These are phyloP conservation scores for Drosophila obscura DNA, from an alignment of 1,140 invertebrate genomes.

Conservation along the genomic window DNA sequence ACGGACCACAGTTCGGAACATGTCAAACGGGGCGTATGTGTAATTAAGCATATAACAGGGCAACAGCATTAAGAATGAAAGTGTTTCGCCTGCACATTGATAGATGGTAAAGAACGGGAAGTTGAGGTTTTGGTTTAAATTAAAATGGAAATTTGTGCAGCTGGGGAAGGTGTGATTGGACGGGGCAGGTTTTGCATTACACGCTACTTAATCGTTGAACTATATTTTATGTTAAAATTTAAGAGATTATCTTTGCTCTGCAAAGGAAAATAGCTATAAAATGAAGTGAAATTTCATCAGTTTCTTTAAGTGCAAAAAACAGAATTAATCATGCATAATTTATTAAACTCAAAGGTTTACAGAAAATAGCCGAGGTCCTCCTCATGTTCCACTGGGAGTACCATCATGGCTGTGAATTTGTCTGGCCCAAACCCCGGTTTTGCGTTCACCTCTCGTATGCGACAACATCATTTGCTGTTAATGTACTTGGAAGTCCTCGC, in stretches of 20 bases:
- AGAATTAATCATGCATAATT: too few relatives aligned
- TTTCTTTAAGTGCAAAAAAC: too few relatives aligned
- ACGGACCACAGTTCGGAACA: slow-evolving; percentile 34
- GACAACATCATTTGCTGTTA: slow-evolving; percentile 77
- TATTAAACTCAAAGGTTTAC: too few relatives aligned
- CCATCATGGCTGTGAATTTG: background rate
- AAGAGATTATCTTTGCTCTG: too few relatives aligned
- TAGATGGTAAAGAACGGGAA: background rate
- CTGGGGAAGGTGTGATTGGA: too few relatives aligned
- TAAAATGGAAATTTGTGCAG: too few relatives aligned
- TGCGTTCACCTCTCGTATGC: slow-evolving; percentile 27
- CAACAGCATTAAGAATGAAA: slow-evolving; percentile 29
- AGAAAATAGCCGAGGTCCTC: too few relatives aligned
- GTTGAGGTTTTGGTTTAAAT: background rate
- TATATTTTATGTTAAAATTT: too few relatives aligned
- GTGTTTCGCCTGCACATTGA: background rate
- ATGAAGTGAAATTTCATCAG: too few relatives aligned
- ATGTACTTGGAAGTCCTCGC: slow-evolving; percentile 54
- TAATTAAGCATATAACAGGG: slow-evolving; percentile 62
- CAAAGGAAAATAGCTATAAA: too few relatives aligned
- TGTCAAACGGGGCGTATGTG: slow-evolving; percentile 73
- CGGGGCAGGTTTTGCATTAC: too few relatives aligned
- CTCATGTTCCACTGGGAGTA: background rate
- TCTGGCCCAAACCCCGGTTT: background rate
- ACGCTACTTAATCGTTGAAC: too few relatives aligned